Conservation (phyloP, 2,113 vertebrate genomes). For the Rhea pennata region DNA sequence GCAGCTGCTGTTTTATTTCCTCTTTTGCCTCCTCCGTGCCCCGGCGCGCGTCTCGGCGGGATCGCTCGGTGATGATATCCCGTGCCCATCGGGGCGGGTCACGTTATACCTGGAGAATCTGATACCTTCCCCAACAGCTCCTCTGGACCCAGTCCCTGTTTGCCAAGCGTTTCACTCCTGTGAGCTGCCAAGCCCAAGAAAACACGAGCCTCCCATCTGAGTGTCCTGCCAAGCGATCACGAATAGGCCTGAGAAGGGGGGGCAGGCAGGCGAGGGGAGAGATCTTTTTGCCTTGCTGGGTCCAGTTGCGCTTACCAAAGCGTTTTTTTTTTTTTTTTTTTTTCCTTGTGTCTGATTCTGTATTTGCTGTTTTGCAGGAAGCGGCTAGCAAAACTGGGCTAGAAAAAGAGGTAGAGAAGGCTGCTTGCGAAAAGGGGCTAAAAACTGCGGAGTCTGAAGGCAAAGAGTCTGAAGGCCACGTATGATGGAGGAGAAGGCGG, state of each 20-base stretch:
- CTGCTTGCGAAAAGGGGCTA: neutral
- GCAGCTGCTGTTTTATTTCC: neutral
- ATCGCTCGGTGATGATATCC: neutral
- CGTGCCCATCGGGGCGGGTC: neutral
- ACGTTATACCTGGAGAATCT: neutral
- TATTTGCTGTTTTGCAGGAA: conserved; percentile 67
- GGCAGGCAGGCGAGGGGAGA: neutral
- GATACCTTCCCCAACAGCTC: neutral
- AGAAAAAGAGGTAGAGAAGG: conserved; percentile 35
- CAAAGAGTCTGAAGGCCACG: conserved; percentile 49
- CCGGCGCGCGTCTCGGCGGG: neutral
- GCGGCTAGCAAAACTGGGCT: conserved; percentile 71
- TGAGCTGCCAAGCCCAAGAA: neutral
- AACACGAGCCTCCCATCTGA: accelerated
- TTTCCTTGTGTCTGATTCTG: neutral
- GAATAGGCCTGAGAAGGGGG: accelerated
- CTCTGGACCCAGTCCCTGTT: neutral
- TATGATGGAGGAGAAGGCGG: conserved; percentile 72
- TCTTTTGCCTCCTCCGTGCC: neutral
- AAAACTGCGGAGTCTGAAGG: neutral
- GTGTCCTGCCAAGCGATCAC: neutral
- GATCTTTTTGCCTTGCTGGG: neutral
- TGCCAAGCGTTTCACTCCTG: neutral
- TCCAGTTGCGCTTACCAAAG: neutral
- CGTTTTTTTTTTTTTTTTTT: neutral